Conservation (phyloP, 2,113 vertebrate genomes). For the Entomyzon cyanotis region DNA sequence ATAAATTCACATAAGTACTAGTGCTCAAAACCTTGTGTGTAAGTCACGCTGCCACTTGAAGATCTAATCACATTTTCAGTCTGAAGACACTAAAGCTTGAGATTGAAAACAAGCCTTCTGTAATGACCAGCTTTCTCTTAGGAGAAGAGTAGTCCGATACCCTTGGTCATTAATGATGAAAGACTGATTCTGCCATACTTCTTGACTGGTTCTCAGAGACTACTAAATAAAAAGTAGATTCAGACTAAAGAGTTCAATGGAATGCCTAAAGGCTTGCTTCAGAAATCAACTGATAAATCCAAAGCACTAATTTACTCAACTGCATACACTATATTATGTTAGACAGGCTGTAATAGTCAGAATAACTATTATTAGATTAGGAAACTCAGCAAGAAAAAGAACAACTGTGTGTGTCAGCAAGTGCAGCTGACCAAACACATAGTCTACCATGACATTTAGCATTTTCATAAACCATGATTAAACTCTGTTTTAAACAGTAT, state of each 20-base stretch:
- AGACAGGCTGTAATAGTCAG: neutral
- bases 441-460: neutral
- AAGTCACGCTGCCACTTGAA: neutral
- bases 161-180: neutral
- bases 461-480: neutral
- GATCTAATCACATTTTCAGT: neutral
- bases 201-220: neutral
- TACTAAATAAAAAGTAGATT: neutral
- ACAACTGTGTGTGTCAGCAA: neutral
- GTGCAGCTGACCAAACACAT: neutral
- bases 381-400: slow-evolving; percentile 5
- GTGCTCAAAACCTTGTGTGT: neutral
- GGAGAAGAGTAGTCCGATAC: neutral
- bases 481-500: neutral
- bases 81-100: neutral
- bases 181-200: neutral
- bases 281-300: neutral
- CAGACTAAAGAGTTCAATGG: neutral
- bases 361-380: neutral
- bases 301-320: neutral
- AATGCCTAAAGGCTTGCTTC: neutral
- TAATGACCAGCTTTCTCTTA: neutral
- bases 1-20: neutral
- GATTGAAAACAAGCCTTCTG: neutral
- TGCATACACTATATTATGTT: neutral